phyloP scores from a whole-genome alignment of 2,797 vertebrate species.

The Siniperca undulata region DNA sequence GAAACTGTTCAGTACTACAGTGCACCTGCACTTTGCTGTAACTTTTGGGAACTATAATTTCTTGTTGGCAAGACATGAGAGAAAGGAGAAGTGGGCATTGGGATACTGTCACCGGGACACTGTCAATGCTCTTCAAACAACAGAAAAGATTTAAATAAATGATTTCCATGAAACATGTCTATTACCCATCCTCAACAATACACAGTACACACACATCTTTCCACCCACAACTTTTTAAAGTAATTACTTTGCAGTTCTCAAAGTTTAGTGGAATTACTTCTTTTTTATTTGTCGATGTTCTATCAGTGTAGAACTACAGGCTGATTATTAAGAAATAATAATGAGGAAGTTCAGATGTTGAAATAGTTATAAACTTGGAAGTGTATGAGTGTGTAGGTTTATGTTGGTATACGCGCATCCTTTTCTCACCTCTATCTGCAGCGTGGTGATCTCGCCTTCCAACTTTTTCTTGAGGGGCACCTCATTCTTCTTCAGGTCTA shows the following conservation, averaged over 20 bases:
- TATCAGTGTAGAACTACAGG: neutral
- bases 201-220: slow-evolving; percentile 3
- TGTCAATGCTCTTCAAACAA: slow-evolving; percentile 38
- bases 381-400: neutral
- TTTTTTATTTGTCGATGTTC: neutral
- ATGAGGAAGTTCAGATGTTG: neutral
- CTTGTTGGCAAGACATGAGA: slow-evolving; percentile 9
- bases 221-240: slow-evolving; percentile 28
- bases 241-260: slow-evolving; percentile 40
- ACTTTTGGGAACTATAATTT: neutral
- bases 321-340: neutral
- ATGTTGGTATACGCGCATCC: neutral
- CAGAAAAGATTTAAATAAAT: slow-evolving; percentile 38
- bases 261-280: slow-evolving; percentile 10
- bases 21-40: neutral
- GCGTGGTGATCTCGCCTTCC: slow-evolving; percentile 82
- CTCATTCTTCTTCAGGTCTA: slow-evolving; percentile 79
- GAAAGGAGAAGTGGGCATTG: slow-evolving; percentile 23
- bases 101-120: slow-evolving; percentile 12
- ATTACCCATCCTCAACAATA: neutral
- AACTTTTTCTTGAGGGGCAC: slow-evolving; percentile 81
- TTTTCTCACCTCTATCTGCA: slow-evolving; percentile 89
- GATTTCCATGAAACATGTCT: slow-evolving; percentile 23
- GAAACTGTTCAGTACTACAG: neutral
- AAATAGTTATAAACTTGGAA: neutral